Base-by-base conservation (phyloP, 2,888 invertebrate species). In the Neoascia interrupta region DNA sequence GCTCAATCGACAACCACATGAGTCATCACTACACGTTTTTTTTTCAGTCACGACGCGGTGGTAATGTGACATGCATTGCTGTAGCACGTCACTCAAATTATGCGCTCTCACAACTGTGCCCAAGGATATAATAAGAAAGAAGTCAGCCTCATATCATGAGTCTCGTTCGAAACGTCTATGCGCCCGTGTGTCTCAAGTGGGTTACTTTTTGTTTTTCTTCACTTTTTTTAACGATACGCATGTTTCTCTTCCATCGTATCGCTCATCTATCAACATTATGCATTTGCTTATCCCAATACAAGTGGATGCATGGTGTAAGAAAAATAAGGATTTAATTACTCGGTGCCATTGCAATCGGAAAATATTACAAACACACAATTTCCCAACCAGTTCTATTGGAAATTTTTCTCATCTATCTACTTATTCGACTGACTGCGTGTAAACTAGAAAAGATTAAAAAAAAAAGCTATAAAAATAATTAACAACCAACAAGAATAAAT, bases 201-300 rank as follows among this genome's bases (percentile, higher is more conserved):
- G 1, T 19, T 53, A 26, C 16, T 53, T 37, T 23, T 13, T 39
- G 5, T 19, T 11, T n/a, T 11, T 28, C 2, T 37, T 39, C 3
- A 16, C 11, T 37, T 5, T 6, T 37, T n/a, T n/a, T n/a, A n/a
- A n/a, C n/a, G n/a, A n/a, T n/a, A n/a, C 16, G 11, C 16, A 19
- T 19, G 16, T 18, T 1, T 18, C 18, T 45, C 26, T 28, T 31
- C 31, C 31, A 47, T 39, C 31, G 3, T 28, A 6, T 28, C 13
- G 10, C 31, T 18, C 19, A 53, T 64, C 64, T 36, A 54, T 64
- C 64, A 64, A 45, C 64, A 11, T 54, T 36, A 45, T 54, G 64
- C 53, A 54, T 21, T 39, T 43, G 47, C 56, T 56, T 66, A 47
- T 66, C 36, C 19, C 5, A 49, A 39, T 26, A 45, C 34, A 66